phyloP scores from a whole-genome alignment of 2,113 vertebrate genomes.

The Ibidorhyncha struthersii region DNA sequence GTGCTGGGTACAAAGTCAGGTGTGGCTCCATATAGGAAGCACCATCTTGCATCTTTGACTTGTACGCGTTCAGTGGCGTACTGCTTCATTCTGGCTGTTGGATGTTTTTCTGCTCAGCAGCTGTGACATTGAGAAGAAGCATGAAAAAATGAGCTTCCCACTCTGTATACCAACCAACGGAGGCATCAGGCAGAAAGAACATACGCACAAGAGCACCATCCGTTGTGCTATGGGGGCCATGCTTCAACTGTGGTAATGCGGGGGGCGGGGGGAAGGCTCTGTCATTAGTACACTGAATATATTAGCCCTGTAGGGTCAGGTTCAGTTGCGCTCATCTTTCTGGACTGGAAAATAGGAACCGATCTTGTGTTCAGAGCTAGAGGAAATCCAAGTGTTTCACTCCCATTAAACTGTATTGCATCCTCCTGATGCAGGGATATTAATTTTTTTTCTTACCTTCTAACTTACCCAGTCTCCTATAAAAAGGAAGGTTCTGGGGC shows the following conservation, averaged over 20 bases:
- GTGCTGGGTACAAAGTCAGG: background rate
- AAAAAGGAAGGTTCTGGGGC: background rate
- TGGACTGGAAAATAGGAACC: background rate
- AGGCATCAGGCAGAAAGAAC: background rate
- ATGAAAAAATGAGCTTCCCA: background rate
- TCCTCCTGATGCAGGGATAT: background rate
- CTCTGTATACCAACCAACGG: background rate
- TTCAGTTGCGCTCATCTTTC: background rate
- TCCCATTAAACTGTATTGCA: background rate
- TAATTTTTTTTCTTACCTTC: background rate
- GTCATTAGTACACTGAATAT: background rate
- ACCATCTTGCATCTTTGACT: background rate
- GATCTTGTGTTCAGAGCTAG: background rate
- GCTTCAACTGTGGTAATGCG: background rate
- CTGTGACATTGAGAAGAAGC: background rate
- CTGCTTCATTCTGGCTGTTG: background rate
- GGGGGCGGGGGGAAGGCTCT: background rate
- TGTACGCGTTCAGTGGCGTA: background rate
- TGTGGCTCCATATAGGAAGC: background rate
- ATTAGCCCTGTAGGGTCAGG: background rate
- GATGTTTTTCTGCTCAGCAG: background rate
- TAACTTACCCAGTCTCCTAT: background rate
- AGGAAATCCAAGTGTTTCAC: background rate
- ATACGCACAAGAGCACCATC: no score
- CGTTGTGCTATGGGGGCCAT: background rate